Evolutionary conservation across 2,797 vertebrate genomes (phyloP).

Genomic region (Scleropages formosus): DNA sequence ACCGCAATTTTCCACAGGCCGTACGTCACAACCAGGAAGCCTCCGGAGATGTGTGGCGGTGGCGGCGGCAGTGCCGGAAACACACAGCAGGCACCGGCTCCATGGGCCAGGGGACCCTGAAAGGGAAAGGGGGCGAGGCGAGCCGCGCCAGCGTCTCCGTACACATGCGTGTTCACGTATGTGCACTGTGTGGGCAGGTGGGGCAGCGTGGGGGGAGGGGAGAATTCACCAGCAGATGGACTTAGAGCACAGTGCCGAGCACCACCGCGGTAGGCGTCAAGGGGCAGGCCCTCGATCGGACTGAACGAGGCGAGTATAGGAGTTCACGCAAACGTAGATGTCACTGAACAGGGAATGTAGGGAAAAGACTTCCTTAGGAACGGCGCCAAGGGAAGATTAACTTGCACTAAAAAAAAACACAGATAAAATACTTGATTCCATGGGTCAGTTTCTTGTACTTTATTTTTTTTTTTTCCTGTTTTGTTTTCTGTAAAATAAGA

Average conservation of each 20-base stretch:
- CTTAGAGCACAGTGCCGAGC: conserved; percentile 93
- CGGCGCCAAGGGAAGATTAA: conserved; percentile 96
- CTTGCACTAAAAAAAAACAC: conserved; percentile 98
- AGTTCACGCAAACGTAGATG: conserved; percentile 86
- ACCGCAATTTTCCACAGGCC: conserved; percentile 39
- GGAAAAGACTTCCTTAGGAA: conserved; percentile 92
- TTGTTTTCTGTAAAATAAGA: conserved; percentile 90
- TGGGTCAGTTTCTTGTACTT: conserved; percentile 99
- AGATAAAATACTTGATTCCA: conserved; percentile 99
- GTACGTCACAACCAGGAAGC: neutral
- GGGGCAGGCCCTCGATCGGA: conserved; percentile 92
- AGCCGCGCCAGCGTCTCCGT: conserved; percentile 47
- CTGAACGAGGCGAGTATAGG: conserved; percentile 54
- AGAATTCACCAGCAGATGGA: conserved; percentile 97
- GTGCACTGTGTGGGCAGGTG: conserved; percentile 49
- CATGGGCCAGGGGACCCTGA: conserved; percentile 25
- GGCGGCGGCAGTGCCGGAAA: neutral
- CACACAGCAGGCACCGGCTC: neutral
- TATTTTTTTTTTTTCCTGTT: conserved; percentile 64
- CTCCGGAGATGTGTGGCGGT: neutral
- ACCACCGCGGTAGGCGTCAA: conserved; percentile 89
- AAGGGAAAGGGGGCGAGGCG: conserved; percentile 41
- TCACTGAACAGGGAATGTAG: conserved; percentile 99
- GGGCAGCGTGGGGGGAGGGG: conserved; percentile 36
- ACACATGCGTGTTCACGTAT: conserved; percentile 55